Evolutionary conservation across 2,888 invertebrate genomes (phyloP).

Genomic region (Callimorpha dominula): DNA sequence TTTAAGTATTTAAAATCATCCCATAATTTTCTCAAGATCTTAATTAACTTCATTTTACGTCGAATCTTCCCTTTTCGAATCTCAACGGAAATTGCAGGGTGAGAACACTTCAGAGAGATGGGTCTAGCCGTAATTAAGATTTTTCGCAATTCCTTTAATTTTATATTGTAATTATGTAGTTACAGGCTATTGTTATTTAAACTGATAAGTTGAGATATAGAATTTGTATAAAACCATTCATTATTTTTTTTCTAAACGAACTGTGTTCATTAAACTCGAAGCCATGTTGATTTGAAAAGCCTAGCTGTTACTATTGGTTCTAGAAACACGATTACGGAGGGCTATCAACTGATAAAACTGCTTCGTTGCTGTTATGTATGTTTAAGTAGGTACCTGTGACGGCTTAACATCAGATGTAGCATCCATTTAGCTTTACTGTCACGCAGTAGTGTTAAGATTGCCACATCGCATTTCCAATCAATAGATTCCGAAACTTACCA

Average conservation of each 20-base stretch:
- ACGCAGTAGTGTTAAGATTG: too few relatives aligned
- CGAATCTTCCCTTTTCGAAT: conserved; percentile 63
- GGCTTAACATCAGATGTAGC: too few relatives aligned
- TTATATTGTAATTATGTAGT: conserved; percentile 28
- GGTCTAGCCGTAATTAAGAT: conserved; percentile 75
- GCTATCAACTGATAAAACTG: too few relatives aligned
- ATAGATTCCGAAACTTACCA: too few relatives aligned
- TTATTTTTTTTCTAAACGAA: neutral
- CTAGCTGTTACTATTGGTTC: too few relatives aligned
- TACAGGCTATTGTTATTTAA: neutral
- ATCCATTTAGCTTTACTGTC: too few relatives aligned
- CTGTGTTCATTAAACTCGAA: too few relatives aligned
- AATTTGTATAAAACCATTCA: neutral
- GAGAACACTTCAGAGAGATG: conserved; percentile 75
- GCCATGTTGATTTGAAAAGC: too few relatives aligned
- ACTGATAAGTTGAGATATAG: neutral
- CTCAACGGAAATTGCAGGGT: conserved; percentile 79
- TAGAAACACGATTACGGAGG: too few relatives aligned
- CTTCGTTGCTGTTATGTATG: too few relatives aligned
- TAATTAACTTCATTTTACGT: conserved; percentile 73
- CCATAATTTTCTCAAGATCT: conserved; percentile 68
- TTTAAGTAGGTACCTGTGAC: too few relatives aligned
- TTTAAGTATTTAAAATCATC: conserved; percentile 32
- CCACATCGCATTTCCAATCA: too few relatives aligned
- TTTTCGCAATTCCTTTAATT: conserved; percentile 61